These are phyloP conservation scores for Diglossa brunneiventris DNA, from an alignment of 2,113 vertebrate species.

Conservation along the genomic window DNA sequence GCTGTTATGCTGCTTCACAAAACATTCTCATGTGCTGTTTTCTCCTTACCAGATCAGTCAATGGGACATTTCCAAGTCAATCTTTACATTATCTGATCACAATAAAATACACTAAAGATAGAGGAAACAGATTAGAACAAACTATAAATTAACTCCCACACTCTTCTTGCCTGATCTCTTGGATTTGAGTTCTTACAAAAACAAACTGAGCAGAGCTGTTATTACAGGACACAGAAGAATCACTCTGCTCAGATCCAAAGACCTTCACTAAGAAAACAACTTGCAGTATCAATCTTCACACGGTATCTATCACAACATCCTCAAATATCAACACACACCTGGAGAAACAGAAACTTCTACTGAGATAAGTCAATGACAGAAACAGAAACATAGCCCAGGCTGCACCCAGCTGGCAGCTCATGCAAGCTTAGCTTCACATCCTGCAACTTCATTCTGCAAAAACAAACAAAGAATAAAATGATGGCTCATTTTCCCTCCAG, in stretches of 20 bases:
- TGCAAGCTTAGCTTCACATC: background rate
- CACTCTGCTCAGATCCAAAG: background rate
- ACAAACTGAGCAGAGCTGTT: background rate
- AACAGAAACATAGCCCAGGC: background rate
- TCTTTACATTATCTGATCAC: background rate
- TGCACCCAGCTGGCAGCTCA: background rate
- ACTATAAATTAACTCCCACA: background rate
- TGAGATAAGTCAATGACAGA: background rate
- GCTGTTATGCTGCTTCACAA: background rate
- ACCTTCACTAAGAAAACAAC: background rate
- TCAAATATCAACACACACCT: background rate
- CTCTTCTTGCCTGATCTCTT: background rate
- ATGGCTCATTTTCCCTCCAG: background rate
- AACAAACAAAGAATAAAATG: background rate
- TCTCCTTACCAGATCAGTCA: background rate
- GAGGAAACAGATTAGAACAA: background rate
- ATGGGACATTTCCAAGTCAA: background rate
- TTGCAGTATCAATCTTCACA: background rate
- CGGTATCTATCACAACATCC: background rate
- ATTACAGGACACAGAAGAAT: background rate
- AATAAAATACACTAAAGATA: background rate
- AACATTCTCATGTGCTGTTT: background rate
- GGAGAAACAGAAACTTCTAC: background rate
- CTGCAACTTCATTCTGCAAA: background rate
- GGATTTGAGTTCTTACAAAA: background rate